A percentile compares a stretch with the other conserved stretches of the same genome.
Conservation (phyloP, 1,140 invertebrate genomes). For the Ctenoplectra terminalis region DNA sequence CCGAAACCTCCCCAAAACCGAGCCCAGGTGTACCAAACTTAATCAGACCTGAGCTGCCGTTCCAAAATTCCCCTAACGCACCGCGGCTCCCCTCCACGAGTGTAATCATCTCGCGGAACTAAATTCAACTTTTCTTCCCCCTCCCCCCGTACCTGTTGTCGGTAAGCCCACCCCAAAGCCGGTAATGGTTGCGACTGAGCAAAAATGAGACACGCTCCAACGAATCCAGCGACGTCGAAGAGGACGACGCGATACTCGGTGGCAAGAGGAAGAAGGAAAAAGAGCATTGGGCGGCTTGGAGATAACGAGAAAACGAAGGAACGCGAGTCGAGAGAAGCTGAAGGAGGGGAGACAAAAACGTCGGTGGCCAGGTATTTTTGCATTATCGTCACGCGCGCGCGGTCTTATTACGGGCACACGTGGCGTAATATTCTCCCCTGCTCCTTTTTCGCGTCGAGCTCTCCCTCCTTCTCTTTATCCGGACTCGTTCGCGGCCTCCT, state of each 20-base stretch:
- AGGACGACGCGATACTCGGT: background rate
- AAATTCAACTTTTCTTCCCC: slow-evolving; percentile 29
- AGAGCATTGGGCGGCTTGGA: background rate
- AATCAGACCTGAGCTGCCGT: slow-evolving; percentile 9
- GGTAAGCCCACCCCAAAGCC: background rate
- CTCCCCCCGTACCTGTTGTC: background rate
- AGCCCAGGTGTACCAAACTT: background rate
- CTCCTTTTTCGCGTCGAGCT: slow-evolving; percentile 30
- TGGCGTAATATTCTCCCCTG: slow-evolving; percentile 78
- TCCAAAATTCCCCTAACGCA: background rate
- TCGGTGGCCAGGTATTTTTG: slow-evolving; percentile 72
- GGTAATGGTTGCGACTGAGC: slow-evolving; percentile 37
- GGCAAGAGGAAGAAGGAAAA: no score
- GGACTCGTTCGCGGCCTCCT: slow-evolving; percentile 54
- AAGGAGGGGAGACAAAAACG: slow-evolving; percentile 2
- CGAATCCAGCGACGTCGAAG: background rate
- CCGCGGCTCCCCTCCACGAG: background rate
- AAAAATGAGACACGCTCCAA: slow-evolving; percentile 6
- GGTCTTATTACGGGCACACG: slow-evolving; percentile 80
- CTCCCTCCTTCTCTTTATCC: background rate
- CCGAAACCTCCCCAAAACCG: background rate
- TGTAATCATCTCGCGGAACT: background rate
- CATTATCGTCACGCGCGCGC: slow-evolving; percentile 79
- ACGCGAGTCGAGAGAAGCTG: slow-evolving; percentile 31
- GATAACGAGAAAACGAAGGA: slow-evolving; percentile 49